Conservation (phyloP, 2,888 invertebrate genomes). For the Theretra japonica region DNA sequence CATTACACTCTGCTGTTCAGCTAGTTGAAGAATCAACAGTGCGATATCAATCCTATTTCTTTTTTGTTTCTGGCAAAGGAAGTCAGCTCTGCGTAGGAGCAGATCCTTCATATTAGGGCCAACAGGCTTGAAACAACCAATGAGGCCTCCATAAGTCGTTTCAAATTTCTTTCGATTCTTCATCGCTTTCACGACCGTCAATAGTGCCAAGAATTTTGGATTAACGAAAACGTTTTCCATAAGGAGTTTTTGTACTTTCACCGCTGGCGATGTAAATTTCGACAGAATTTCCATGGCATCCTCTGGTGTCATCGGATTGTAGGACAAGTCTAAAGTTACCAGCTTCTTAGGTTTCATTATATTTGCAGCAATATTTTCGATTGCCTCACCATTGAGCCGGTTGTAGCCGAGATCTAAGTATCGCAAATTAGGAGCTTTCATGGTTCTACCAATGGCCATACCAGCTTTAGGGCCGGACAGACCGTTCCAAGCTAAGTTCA, state of each 20-base stretch:
- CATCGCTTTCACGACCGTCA: constrained; percentile 45
- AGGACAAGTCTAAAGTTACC: constrained; percentile 60
- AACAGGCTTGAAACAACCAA: constrained; percentile 37
- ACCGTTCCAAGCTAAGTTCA: constrained; percentile 68
- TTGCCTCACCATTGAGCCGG: constrained; percentile 53
- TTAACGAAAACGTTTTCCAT: constrained; percentile 63
- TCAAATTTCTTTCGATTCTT: constrained; percentile 50
- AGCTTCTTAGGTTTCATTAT: constrained; percentile 57
- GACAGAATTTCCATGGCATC: constrained; percentile 56
- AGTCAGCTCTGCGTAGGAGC: constrained; percentile 61
- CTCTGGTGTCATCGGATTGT: constrained; percentile 58
- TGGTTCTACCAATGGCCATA: constrained; percentile 48
- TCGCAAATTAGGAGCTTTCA: constrained; percentile 52
- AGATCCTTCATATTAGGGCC: constrained; percentile 60
- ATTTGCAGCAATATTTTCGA: constrained; percentile 44
- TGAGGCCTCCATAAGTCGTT: constrained; percentile 58
- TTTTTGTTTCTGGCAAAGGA: constrained; percentile 53
- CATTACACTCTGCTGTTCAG: constrained; percentile 54
- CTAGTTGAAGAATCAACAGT: constrained; percentile 51
- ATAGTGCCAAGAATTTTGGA: constrained; percentile 48
- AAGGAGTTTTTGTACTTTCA: constrained; percentile 55
- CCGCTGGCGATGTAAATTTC: constrained; percentile 49
- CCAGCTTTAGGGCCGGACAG: constrained; percentile 54
- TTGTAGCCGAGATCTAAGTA: constrained; percentile 64
- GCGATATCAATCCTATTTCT: constrained; percentile 58